phyloP scores from a whole-genome alignment of 2,113 vertebrate species.

The Esox niger region DNA sequence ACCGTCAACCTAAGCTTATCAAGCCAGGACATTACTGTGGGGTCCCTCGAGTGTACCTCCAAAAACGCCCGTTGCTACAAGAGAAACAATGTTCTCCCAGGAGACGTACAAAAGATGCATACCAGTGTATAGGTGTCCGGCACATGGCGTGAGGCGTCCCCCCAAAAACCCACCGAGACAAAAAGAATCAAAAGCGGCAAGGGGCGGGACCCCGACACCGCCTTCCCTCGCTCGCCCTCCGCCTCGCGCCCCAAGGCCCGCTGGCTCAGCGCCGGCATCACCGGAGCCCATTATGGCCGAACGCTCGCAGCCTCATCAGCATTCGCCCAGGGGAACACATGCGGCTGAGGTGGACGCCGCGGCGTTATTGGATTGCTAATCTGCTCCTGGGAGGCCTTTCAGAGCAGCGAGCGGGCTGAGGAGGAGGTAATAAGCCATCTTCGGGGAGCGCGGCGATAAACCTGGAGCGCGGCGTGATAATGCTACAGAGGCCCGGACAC shows the following conservation, averaged over 20 bases:
- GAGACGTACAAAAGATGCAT: too few relatives aligned
- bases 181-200: neutral
- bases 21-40: too few relatives aligned
- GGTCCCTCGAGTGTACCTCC: too few relatives aligned
- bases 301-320: slow-evolving; percentile 58
- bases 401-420: slow-evolving; percentile 53
- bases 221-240: neutral
- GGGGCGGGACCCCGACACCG: neutral
- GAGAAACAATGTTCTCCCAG: too few relatives aligned
- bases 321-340: slow-evolving; percentile 58
- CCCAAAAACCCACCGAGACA: neutral
- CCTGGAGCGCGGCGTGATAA: slow-evolving; percentile 13
- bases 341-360: slow-evolving; percentile 59
- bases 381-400: slow-evolving; percentile 70
- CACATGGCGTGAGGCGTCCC: too few relatives aligned
- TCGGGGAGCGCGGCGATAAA: slow-evolving; percentile 57
- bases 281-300: slow-evolving; percentile 52
- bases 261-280: slow-evolving; percentile 31
- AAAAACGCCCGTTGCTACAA: too few relatives aligned
- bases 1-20: too few relatives aligned
- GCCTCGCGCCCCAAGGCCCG: slow-evolving; percentile 10
- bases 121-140: too few relatives aligned
- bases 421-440: slow-evolving; percentile 64
- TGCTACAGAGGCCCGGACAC: neutral
- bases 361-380: slow-evolving; percentile 69